Evolutionary conservation across 1,140 invertebrate species (phyloP), one percentile per base, ranked within the genome.

Genomic region (Drosophila busckii): DNA sequence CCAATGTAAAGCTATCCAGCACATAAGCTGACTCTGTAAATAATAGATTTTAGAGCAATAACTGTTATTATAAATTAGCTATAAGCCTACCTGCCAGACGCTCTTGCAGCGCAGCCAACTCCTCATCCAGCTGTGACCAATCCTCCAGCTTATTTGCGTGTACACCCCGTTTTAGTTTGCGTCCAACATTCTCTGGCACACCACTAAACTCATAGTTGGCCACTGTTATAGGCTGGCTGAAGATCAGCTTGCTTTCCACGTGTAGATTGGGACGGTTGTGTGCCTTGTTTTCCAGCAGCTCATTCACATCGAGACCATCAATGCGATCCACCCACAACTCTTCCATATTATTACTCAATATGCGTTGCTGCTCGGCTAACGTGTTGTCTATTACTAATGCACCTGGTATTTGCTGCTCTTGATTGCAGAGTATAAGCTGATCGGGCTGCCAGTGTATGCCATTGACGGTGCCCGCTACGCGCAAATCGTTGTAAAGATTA

Each of bases 401-500:
- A 8, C 80, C 83, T 2, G 37, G 19, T 2, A 69, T 34, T 3
- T 50, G 34, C 40, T 87, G 85, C 0, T 66, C 31, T 1, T 37
- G 37, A 53, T 84, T 60, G 4, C 62, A 53, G 0, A 87, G 35
- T 4, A 87, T 20, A 3, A 87, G 42, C 1, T 58, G 48, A 16
- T 71, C 35, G 3, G 46, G 10, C 7, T 62, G 44, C 68, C 65
- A 87, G 19, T 6, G 38, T 2, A 55, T 32, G 5, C 70, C 69
- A 58, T 87, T 87, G 1, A 87, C 66, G 0, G 44, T 6, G 1
- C 85, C 85, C 2, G 53, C 29, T 2, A 83, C 83, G 2, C 28
- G 16, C 8, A 87, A 31, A 54, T 87, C 65, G 13, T 80, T 84
- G 23, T 83, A 87, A 2, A 87, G 42, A 38, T 80, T 83, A 0